Conservation (phyloP, 2,888 invertebrate genomes). For the Leptopilina syphax region DNA sequence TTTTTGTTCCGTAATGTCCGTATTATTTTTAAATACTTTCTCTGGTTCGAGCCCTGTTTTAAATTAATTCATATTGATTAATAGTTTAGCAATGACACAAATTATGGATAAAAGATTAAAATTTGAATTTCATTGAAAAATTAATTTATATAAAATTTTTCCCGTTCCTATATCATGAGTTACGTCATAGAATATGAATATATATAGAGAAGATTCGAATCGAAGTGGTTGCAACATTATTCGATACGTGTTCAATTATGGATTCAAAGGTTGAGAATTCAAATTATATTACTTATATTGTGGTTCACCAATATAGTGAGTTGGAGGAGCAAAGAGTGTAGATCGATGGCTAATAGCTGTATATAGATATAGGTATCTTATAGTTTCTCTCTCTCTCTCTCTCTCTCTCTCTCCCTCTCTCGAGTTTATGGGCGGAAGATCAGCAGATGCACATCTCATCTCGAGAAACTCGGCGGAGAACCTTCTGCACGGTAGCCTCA, state of each 20-base stretch:
- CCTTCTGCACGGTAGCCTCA: slow-evolving; percentile 75
- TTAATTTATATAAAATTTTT: too few species aligned
- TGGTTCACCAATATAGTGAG: slow-evolving; percentile 38
- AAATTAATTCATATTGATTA: too few species aligned
- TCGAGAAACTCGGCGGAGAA: slow-evolving; percentile 29
- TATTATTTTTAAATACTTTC: too few species aligned
- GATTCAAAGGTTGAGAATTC: slow-evolving; percentile 55
- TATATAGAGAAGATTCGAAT: slow-evolving; percentile 66
- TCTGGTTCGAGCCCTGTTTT: too few species aligned
- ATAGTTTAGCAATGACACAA: too few species aligned
- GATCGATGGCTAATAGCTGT: slow-evolving; percentile 30
- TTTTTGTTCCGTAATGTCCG: too few species aligned
- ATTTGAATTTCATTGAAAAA: too few species aligned
- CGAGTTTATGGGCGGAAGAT: slow-evolving; percentile 15
- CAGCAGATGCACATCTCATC: slow-evolving; percentile 24
- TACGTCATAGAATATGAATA: slow-evolving; percentile 55
- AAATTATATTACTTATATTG: slow-evolving; percentile 62
- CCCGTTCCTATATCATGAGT: not conserved
- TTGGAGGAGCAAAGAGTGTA: slow-evolving; percentile 14
- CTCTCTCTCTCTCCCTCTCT: not conserved
- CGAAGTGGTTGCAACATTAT: slow-evolving; percentile 74
- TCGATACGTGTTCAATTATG: slow-evolving; percentile 76
- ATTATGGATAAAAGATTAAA: too few species aligned
- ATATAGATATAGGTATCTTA: slow-evolving; percentile 33
- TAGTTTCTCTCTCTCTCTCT: too few species aligned